phyloP scores from a whole-genome alignment of 2,888 invertebrate genomes.

The Cerastoderma edule region DNA sequence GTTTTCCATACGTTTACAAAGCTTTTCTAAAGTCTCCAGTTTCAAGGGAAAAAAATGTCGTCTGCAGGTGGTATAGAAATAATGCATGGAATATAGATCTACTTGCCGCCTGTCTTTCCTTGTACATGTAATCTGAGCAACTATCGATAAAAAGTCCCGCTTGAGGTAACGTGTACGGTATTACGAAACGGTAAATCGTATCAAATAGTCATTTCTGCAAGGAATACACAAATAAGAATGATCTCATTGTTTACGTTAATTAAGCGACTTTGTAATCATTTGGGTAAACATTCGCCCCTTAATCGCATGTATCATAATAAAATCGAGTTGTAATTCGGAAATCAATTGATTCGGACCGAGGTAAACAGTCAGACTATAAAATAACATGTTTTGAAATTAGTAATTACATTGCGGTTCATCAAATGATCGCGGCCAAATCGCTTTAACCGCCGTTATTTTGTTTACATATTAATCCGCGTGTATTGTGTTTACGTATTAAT shows the following conservation, averaged over 20 bases:
- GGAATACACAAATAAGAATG: too few relatives aligned
- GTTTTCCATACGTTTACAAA: too few relatives aligned
- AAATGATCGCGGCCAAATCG: conserved; percentile 32
- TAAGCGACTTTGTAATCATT: conserved; percentile 12
- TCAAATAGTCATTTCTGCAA: too few relatives aligned
- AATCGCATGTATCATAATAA: conserved; percentile 46
- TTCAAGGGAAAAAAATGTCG: too few relatives aligned
- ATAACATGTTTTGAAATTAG: conserved; percentile 47
- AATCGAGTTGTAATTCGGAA: conserved; percentile 54
- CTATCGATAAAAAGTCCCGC: too few relatives aligned
- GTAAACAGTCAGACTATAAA: conserved; percentile 37
- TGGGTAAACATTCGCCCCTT: conserved; percentile 5
- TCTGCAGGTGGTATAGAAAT: too few relatives aligned
- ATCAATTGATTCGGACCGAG: conserved; percentile 41
- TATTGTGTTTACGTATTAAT: conserved; percentile 27
- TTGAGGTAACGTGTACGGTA: too few relatives aligned
- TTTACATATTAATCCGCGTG: conserved; percentile 25
- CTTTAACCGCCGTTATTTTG: conserved; percentile 45
- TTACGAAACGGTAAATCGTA: too few relatives aligned
- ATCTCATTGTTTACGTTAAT: conserved; percentile 10
- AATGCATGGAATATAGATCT: too few relatives aligned
- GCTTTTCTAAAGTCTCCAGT: too few relatives aligned
- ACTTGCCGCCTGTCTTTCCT: too few relatives aligned
- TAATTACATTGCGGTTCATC: conserved; percentile 40
- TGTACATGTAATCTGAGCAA: too few relatives aligned